A percentile compares a stretch with the other conserved stretches of the same genome.
These are phyloP conservation scores for Valencia hispanica DNA, from an alignment of 2,797 vertebrate species.

Conservation along the genomic window DNA sequence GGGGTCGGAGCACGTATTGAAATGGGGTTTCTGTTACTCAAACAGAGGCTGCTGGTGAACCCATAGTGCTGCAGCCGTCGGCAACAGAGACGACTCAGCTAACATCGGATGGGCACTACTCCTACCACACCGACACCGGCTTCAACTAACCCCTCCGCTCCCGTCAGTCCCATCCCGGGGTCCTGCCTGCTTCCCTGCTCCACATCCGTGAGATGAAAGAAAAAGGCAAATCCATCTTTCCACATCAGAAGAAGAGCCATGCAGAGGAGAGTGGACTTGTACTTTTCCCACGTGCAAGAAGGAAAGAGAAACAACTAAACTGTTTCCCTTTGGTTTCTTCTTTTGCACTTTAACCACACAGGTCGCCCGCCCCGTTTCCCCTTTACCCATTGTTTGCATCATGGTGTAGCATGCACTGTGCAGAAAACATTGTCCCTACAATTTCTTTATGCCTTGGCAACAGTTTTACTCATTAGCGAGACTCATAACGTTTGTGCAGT, in stretches of 20 bases:
- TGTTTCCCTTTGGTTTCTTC: conserved; percentile 63
- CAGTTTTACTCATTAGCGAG: conserved; percentile 56
- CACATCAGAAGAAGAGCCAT: conserved; percentile 59
- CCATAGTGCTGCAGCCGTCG: conserved; percentile 94
- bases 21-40: conserved; percentile 10
- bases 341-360: conserved; percentile 71
- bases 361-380: conserved; percentile 48
- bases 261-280: conserved; percentile 72
- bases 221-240: conserved; percentile 77
- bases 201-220: conserved; percentile 69
- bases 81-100: conserved; percentile 98
- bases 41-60: conserved; percentile 82
- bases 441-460: conserved; percentile 54
- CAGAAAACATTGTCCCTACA: conserved; percentile 65
- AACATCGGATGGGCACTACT: conserved; percentile 91
- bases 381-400: conserved; percentile 60
- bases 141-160: conserved; percentile 86
- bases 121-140: conserved; percentile 94
- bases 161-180: conserved; percentile 52
- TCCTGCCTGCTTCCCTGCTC: conserved; percentile 77
- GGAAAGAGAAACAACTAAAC: conserved; percentile 61
- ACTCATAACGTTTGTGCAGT: conserved; percentile 60
- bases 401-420: conserved; percentile 93
- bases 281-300: conserved; percentile 42
- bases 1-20: not conserved